These are phyloP conservation scores for Siniperca chuatsi DNA, from an alignment of 2,113 vertebrate species.

Conservation along the genomic window DNA sequence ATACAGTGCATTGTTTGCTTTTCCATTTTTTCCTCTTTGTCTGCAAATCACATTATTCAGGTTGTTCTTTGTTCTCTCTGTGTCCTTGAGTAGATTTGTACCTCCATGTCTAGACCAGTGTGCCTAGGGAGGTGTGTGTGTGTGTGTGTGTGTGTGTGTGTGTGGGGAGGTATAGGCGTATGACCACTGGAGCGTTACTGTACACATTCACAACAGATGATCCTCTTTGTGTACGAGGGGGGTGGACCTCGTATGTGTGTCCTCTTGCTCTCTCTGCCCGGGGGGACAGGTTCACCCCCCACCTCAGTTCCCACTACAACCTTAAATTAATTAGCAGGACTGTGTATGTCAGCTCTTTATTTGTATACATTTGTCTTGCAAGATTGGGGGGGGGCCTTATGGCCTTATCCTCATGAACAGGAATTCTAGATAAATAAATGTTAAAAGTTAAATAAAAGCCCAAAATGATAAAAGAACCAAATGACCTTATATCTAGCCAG, in stretches of 20 bases:
- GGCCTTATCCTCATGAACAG: neutral
- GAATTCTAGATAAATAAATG: neutral
- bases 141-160: neutral
- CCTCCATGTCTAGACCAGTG: constrained; percentile 38
- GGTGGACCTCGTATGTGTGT: constrained; percentile 6
- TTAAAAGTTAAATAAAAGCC: neutral
- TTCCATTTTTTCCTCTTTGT: constrained; percentile 23
- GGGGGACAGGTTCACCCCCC: constrained; percentile 15
- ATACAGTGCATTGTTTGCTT: neutral
- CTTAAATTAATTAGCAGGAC: constrained; percentile 42
- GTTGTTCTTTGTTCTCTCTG: constrained; percentile 17
- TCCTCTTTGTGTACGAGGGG: constrained; percentile 43
- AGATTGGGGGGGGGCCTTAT: neutral
- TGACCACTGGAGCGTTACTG: constrained; percentile 58
- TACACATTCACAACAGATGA: constrained; percentile 53
- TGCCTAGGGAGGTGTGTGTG: constrained; percentile 17
- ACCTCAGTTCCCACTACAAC: constrained; percentile 9
- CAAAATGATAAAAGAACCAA: neutral
- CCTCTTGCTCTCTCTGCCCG: neutral
- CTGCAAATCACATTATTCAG: constrained; percentile 15
- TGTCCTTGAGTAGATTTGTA: constrained; percentile 35
- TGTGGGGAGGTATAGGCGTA: constrained; percentile 5
- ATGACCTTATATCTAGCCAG: neutral
- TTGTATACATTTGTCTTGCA: neutral
- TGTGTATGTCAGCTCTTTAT: constrained; percentile 21